Conservation (phyloP, 2,113 vertebrate genomes). For the Rafetus swinhoei region DNA sequence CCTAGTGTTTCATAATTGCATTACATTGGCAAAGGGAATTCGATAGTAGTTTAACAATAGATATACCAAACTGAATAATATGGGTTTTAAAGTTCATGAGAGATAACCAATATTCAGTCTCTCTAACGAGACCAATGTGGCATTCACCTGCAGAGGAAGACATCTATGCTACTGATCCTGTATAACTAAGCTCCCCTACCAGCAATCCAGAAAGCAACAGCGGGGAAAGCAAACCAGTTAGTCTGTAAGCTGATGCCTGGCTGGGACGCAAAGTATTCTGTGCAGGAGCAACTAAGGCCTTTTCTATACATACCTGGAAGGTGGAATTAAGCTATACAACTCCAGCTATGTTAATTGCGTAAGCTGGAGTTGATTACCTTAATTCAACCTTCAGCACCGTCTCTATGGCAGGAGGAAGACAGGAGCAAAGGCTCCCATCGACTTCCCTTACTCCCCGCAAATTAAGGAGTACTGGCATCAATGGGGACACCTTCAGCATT, state of each 20-base stretch:
- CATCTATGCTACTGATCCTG: background rate
- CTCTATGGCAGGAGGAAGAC: too few relatives aligned
- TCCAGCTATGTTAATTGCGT: too few relatives aligned
- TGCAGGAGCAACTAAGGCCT: accelerated
- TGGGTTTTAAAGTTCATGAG: accelerated
- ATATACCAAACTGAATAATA: background rate
- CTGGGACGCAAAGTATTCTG: background rate
- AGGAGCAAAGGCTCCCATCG: too few relatives aligned
- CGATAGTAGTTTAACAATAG: background rate
- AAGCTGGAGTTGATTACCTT: too few relatives aligned
- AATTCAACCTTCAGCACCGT: too few relatives aligned
- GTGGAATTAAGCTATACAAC: too few relatives aligned
- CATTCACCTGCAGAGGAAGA: background rate
- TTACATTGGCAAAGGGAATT: background rate
- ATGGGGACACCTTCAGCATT: too few relatives aligned
- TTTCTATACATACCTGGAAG: too few relatives aligned
- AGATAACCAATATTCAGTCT: background rate
- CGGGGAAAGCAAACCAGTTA: background rate
- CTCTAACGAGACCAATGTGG: background rate
- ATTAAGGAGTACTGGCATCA: too few relatives aligned
- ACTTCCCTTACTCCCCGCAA: too few relatives aligned
- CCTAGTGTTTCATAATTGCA: background rate
- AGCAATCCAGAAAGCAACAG: background rate
- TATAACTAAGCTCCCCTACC: background rate
- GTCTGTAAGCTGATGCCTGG: background rate